Conservation (phyloP, 2,113 vertebrate species). For the Clarias magur region DNA sequence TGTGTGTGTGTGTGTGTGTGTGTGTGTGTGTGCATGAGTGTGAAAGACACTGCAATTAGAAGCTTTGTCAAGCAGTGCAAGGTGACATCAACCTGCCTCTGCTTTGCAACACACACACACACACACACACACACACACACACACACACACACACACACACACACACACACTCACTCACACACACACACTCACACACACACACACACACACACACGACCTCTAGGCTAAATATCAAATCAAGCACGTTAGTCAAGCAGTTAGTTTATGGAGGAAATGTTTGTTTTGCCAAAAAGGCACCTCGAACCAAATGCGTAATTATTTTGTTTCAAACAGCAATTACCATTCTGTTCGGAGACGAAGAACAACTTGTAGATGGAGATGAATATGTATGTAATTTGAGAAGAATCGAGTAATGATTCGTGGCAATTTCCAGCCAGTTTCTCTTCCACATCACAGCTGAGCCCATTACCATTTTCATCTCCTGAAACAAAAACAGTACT, state of each 20-base stretch:
- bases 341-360: background rate
- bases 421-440: background rate
- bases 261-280: background rate
- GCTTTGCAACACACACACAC: background rate
- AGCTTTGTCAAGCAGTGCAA: conserved; percentile 22
- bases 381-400: conserved; percentile 34
- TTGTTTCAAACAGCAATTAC: conserved; percentile 4
- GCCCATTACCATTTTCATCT: conserved; percentile 4
- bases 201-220: conserved; percentile 17
- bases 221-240: conserved; percentile 11
- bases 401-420: background rate
- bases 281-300: background rate
- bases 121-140: background rate
- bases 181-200: background rate
- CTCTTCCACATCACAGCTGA: conserved; percentile 13
- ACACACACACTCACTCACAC: background rate
- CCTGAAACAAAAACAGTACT: conserved; percentile 3
- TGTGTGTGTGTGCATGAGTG: background rate
- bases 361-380: background rate
- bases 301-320: background rate
- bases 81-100: conserved; percentile 36
- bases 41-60: conserved; percentile 30
- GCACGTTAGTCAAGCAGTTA: background rate
- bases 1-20: background rate
- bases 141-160: conserved; percentile 1